Base-by-base conservation (phyloP, 2,888 invertebrate genomes). In the Polydesmus complanatus region DNA sequence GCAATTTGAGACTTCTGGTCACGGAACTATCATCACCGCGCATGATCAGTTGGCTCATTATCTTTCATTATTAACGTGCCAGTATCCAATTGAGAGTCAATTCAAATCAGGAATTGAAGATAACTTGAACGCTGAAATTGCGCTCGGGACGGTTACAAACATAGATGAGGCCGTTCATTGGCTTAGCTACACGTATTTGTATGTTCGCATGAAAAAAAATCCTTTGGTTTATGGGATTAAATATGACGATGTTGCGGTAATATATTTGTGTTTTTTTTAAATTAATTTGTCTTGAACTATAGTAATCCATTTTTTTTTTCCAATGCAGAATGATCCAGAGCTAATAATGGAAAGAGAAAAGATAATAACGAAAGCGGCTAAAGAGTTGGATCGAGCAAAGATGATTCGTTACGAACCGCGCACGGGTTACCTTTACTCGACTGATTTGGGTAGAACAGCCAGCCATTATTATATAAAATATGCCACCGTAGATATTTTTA, bases 391-490 rank as follows among this genome's bases (percentile, higher is more conserved):
- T 73, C 86, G 86, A 71, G 92, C 94, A 0, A 82, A 83, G 65
- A 96, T 99, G 97, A 84, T 97, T 63, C 81, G 97, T 0, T 98
- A 86, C 72, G 90, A 92, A 73, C 81, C 84, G 62, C 77, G 83
- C 60, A 88, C 89, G 0, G 89, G 90, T 21, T 88, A 88, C 70
- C 79, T 93, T 14, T 69, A 72, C 63, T 69, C 74, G 3, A 77
- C 76, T 62, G 93, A 97, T 75, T 78, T 95, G 65, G 98, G 98
- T 0, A 81, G 98, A 60, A 97, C 93, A 18, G 95, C 98, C 0
- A 95, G 95, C 71, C 92, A 96, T 73, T 98, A 87, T 76, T 99
- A 99, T 75, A 90, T 99, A 63, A 96, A 94, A 65, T 88, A 89
- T 71, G 91, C 92, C 68, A 97, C 97, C 0, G 88, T 98, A 68